phyloP scores from a whole-genome alignment of 2,888 invertebrate genomes.

The Zhengitettix transpicula region DNA sequence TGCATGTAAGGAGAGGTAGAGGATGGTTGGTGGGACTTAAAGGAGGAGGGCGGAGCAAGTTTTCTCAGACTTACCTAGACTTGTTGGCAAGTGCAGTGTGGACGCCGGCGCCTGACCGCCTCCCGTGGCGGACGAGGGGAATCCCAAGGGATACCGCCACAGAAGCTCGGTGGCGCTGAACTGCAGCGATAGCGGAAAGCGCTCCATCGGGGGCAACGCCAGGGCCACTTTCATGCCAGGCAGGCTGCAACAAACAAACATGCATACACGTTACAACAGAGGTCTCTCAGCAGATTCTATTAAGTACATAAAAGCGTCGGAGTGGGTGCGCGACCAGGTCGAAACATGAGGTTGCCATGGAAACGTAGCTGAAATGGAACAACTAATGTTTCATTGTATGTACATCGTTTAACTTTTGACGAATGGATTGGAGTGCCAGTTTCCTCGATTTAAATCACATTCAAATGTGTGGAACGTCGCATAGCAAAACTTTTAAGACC shows the following conservation, averaged over 20 bases:
- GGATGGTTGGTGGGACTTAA: constrained; percentile 36
- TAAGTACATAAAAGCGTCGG: no score
- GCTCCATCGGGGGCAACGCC: constrained; percentile 54
- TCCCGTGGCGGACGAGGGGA: constrained; percentile 29
- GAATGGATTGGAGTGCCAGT: no score
- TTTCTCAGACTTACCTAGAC: constrained; percentile 14
- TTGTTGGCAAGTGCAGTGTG: constrained; percentile 15
- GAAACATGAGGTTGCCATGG: no score
- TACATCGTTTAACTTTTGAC: no score
- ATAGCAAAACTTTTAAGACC: no score
- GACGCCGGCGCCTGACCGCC: constrained; percentile 39
- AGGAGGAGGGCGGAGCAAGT: constrained; percentile 24
- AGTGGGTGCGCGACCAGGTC: no score
- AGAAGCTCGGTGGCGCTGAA: constrained; percentile 66
- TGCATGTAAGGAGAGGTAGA: not conserved
- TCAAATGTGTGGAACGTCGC: no score
- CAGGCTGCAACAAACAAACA: not conserved
- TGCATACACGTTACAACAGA: no score
- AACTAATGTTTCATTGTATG: no score
- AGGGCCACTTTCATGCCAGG: constrained; percentile 36
- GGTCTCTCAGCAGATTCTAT: no score
- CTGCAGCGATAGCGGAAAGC: constrained; percentile 56
- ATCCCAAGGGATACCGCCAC: constrained; percentile 60
- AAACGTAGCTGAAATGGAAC: no score
- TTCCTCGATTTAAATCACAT: no score